Conservation (phyloP, 2,113 vertebrate genomes). For the Stigmatopora argus region DNA sequence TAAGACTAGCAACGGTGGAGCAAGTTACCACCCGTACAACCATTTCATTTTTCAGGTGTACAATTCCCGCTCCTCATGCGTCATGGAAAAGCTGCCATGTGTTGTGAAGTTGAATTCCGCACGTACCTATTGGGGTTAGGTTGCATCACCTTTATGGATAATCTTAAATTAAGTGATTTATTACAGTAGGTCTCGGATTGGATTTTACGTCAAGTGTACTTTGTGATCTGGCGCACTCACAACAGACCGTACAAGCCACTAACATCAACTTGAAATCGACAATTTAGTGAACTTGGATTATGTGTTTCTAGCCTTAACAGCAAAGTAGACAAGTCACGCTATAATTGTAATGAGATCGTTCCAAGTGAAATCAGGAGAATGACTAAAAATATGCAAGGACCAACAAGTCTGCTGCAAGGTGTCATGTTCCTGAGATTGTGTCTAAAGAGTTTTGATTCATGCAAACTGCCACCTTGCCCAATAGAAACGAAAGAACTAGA, state of each 20-base stretch:
- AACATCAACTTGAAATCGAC: not conserved
- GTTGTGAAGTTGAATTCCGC: not conserved
- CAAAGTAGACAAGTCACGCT: not conserved
- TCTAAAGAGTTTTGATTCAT: not conserved
- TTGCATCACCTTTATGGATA: not conserved
- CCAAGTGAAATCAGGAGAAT: not conserved
- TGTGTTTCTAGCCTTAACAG: not conserved
- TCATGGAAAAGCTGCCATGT: constrained; percentile 11
- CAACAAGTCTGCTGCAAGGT: not conserved
- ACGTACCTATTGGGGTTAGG: not conserved
- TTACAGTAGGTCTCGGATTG: no score
- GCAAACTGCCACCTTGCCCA: not conserved
- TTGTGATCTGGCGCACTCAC: not conserved
- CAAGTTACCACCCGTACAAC: constrained; percentile 5
- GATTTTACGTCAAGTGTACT: not conserved
- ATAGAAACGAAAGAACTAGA: not conserved
- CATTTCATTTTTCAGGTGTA: not conserved
- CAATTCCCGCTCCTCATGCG: not conserved
- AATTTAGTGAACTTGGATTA: not conserved
- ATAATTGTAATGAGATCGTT: not conserved
- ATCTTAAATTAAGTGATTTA: not conserved
- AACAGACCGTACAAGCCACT: not conserved
- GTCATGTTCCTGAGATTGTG: no score
- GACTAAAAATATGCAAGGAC: not conserved
- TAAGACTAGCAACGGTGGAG: not conserved